Evolutionary conservation across 2,113 vertebrate genomes (phyloP).

Genomic region (Cryptotis parvus): DNA sequence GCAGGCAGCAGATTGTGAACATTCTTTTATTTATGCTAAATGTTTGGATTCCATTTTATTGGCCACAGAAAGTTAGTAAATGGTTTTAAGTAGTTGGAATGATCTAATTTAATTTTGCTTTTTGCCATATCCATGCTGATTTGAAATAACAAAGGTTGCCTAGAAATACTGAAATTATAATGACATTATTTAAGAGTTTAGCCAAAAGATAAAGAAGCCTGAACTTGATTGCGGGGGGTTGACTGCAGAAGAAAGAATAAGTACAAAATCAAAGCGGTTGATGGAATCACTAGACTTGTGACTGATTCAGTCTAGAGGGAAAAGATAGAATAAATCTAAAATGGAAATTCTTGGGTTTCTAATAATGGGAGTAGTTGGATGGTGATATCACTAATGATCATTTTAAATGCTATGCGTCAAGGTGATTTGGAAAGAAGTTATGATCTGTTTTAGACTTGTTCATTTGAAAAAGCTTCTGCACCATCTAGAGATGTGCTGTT

Average conservation of each 20-base stretch:
- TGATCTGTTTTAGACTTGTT: not conserved
- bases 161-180: not conserved
- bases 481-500: too few relatives aligned
- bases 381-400: rapidly evolving
- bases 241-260: not conserved
- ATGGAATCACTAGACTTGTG: not conserved
- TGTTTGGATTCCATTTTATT: slow-evolving; percentile 4
- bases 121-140: not conserved
- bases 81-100: not conserved
- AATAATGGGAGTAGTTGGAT: not conserved
- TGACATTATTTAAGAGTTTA: not conserved
- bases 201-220: too few relatives aligned
- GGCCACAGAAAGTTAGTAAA: not conserved
- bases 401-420: not conserved
- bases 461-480: not conserved
- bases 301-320: too few relatives aligned
- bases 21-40: not conserved
- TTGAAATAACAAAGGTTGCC: not conserved
- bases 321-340: too few relatives aligned
- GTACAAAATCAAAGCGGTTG: not conserved
- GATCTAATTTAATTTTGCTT: not conserved
- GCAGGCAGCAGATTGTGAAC: not conserved
- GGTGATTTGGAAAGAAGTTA: not conserved
- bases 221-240: too few relatives aligned
- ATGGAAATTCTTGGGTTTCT: not conserved